Conservation (phyloP, 2,797 vertebrate species). For the Fringilla coelebs region DNA sequence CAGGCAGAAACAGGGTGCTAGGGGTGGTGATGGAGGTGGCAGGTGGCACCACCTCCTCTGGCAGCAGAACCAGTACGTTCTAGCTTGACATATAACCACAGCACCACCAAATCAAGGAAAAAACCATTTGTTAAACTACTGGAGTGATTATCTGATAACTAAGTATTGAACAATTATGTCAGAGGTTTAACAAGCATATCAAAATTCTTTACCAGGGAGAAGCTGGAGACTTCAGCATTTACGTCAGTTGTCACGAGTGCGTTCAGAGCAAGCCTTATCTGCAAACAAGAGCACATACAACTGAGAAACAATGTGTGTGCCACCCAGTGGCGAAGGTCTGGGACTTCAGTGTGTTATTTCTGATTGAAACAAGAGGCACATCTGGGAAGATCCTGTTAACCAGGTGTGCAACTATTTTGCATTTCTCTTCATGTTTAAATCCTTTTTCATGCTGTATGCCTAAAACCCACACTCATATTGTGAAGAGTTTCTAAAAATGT, state of each 20-base stretch:
- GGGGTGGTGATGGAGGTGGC: background rate
- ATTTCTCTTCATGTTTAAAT: background rate
- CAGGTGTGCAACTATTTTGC: background rate
- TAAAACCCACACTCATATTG: background rate
- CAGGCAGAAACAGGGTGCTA: background rate
- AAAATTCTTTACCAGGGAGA: background rate
- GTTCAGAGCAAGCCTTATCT: background rate
- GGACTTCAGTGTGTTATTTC: background rate
- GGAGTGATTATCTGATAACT: background rate
- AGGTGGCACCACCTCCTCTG: background rate
- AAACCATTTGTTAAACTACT: background rate
- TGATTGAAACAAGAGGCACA: background rate
- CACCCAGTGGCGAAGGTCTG: slow-evolving; percentile 25
- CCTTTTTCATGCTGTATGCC: background rate
- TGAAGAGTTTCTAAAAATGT: background rate
- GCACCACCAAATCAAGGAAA: background rate
- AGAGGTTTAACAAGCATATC: background rate
- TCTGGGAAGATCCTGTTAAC: background rate
- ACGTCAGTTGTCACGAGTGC: background rate
- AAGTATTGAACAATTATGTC: background rate
- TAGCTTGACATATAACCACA: no score
- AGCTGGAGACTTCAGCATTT: background rate
- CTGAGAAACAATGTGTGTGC: background rate
- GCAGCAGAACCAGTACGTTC: background rate
- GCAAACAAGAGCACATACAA: background rate